These are phyloP conservation scores for Drosophila bifasciata DNA, from an alignment of 1,140 invertebrate species.

Conservation along the genomic window DNA sequence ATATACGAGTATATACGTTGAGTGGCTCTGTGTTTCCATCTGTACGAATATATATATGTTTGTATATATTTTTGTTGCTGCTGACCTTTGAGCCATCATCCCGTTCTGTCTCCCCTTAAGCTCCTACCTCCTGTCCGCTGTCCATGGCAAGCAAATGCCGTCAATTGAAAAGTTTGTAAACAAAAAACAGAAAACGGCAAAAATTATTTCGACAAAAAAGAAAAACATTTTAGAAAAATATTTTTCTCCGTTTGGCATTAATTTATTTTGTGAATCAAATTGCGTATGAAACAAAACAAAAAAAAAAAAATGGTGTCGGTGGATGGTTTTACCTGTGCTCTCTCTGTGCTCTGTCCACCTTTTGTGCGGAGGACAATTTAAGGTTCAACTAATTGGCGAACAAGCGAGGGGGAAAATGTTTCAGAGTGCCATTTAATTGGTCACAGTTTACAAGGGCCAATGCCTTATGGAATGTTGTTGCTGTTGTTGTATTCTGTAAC, in stretches of 20 bases:
- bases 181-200: constrained; percentile 51
- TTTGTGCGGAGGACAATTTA: neutral
- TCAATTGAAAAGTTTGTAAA: constrained; percentile 71
- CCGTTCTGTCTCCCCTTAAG: neutral
- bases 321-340: neutral
- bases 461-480: too few relatives aligned
- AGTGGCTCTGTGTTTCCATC: too few relatives aligned
- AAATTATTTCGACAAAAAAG: constrained; percentile 36
- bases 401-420: neutral
- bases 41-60: constrained; percentile 2
- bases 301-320: constrained; percentile 27
- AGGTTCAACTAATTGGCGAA: constrained; percentile 22
- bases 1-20: constrained; percentile 1
- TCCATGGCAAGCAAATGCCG: constrained; percentile 68
- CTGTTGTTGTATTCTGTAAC: too few relatives aligned
- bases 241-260: constrained; percentile 38
- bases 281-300: too few relatives aligned
- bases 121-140: constrained; percentile 29
- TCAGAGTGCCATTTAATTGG: constrained; percentile 27
- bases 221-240: constrained; percentile 43
- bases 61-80: constrained; percentile 35
- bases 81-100: constrained; percentile 68
- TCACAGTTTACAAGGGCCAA: neutral
- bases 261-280: constrained; percentile 51
- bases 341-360: constrained; percentile 1